Base-by-base conservation (phyloP, 2,797 vertebrate species). In the Chrysolophus pictus region DNA sequence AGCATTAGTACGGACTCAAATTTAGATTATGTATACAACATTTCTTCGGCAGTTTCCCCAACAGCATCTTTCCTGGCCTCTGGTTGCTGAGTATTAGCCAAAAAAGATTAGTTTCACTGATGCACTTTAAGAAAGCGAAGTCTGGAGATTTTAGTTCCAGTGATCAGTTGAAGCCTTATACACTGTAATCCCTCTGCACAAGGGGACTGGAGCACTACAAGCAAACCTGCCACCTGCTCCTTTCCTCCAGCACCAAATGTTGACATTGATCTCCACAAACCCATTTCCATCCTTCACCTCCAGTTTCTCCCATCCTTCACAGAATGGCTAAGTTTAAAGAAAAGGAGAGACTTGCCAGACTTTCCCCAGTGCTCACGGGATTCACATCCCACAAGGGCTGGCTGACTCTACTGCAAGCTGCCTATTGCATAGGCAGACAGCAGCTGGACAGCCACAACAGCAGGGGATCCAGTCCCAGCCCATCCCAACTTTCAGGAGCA, bases 301-400 rank as follows among this genome's bases (percentile, higher is more conserved):
- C 31, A 6, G 41, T 58, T 71, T 88, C 22, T 49, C 58, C 37
- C 53, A 64, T 19, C 42, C 21, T 75, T 51, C 41, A 28, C 17
- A 51, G 23, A 26, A 17, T 10, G 47, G 31, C 11, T 14, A 19
- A 26, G 2, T 2, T 5, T 19, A n/a, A 74, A 78, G 16, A n/a
- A 41, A 6, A 0, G 10, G 10, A 10, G 22, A 16, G 9, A n/a
- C n/a, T 47, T 37, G n/a, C 19, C 5, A 0, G 22, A 55, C 42
- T 58, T 13, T 24, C 11, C 11, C 15, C 42, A 22, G 5, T 2
- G 6, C 47, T 15, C 41, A 4, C 12, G 33, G 22, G 12, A 17
- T 51, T 62, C 41, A 33, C 7, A 29, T 77, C 67, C 58, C 11
- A 0, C 0, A 0, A 21, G 17, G 21, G 19, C 15, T 24, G 9